A percentile compares a stretch with the other conserved stretches of the same genome.
Evolutionary conservation across 1,140 invertebrate species (phyloP).

Genomic region (Prorops nasuta): DNA sequence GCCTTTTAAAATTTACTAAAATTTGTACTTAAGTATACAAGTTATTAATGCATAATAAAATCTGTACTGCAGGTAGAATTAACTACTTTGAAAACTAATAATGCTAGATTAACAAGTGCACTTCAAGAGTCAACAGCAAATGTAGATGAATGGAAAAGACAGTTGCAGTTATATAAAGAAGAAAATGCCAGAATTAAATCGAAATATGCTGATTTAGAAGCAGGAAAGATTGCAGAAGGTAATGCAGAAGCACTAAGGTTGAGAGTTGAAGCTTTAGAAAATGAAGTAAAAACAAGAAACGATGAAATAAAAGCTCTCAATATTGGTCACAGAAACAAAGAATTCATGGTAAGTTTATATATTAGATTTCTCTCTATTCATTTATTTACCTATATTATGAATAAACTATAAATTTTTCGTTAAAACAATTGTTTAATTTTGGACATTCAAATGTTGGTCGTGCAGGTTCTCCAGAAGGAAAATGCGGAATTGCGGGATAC

Average conservation of each 20-base stretch:
- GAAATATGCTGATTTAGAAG: constrained; percentile 71
- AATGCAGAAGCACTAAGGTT: constrained; percentile 65
- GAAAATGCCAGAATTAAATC: constrained; percentile 89
- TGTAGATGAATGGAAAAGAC: constrained; percentile 97
- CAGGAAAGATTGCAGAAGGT: constrained; percentile 61
- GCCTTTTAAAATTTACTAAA: no score
- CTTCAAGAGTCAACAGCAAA: constrained; percentile 96
- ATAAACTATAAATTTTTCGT: constrained; percentile 33
- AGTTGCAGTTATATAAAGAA: constrained; percentile 93
- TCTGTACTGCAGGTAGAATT: constrained; percentile 69
- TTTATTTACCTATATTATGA: constrained; percentile 12
- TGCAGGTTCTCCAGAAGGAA: constrained; percentile 68
- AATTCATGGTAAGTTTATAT: constrained; percentile 48
- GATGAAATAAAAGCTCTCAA: constrained; percentile 68
- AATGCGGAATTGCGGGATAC: constrained; percentile 72
- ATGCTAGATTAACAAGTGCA: constrained; percentile 89
- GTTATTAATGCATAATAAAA: neutral
- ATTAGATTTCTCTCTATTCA: neutral
- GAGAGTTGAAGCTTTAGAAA: constrained; percentile 73
- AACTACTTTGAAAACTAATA: constrained; percentile 94
- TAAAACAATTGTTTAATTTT: neutral
- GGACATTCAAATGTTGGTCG: constrained; percentile 12
- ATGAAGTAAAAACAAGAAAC: constrained; percentile 75
- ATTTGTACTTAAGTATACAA: no score
- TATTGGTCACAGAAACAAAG: constrained; percentile 55